A percentile compares a stretch with the other conserved stretches of the same genome.
phyloP scores from a whole-genome alignment of 1,140 invertebrate species.

The Drosophila sp. region DNA sequence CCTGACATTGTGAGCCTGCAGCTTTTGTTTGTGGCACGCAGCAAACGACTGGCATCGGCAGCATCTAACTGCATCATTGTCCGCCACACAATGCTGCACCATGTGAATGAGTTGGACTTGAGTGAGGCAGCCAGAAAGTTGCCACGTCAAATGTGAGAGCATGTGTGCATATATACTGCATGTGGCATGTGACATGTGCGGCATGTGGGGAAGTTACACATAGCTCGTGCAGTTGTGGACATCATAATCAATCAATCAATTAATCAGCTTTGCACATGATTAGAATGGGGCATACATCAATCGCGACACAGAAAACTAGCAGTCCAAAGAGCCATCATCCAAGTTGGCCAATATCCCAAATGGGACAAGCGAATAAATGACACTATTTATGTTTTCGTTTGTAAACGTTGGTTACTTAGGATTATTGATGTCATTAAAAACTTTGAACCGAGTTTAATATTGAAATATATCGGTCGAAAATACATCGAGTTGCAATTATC shows the following conservation, averaged over 20 bases:
- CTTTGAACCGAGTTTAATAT: no score
- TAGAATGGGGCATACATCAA: background rate
- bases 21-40: slow-evolving; percentile 76
- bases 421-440: no score
- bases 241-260: slow-evolving; percentile 41
- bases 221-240: background rate
- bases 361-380: no score
- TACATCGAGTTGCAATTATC: no score
- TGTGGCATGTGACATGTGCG: background rate
- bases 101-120: slow-evolving; percentile 10
- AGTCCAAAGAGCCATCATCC: background rate
- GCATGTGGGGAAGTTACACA: background rate
- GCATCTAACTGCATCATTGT: slow-evolving; percentile 56
- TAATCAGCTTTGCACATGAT: background rate
- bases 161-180: slow-evolving; percentile 9
- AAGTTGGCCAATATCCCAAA: background rate
- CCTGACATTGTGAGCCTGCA: slow-evolving; percentile 57
- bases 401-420: no score
- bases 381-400: no score
- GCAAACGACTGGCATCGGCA: slow-evolving; percentile 41
- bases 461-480: no score
- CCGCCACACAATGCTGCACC: slow-evolving; percentile 59
- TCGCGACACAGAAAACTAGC: background rate
- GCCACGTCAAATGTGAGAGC: slow-evolving; percentile 1
- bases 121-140: background rate